phyloP scores from a whole-genome alignment of 2,797 vertebrate genomes.

The Arctocebus calabarensis region DNA sequence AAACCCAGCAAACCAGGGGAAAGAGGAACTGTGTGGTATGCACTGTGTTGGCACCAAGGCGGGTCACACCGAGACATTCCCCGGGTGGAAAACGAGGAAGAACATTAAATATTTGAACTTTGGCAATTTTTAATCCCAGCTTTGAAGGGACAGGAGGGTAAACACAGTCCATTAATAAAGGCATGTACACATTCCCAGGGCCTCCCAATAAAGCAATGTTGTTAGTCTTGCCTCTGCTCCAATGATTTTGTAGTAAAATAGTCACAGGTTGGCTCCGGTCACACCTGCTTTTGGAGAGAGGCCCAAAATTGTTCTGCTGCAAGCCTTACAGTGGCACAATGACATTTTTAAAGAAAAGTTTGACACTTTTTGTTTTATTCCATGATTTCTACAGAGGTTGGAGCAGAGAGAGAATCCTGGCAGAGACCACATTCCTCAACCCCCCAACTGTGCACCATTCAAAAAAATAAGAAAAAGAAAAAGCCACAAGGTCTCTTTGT shows the following conservation, averaged over 20 bases:
- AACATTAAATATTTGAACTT: slow-evolving; percentile 45
- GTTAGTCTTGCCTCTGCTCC: accelerated
- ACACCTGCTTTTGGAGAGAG: not conserved
- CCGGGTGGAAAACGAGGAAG: not conserved
- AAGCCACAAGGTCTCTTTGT: not conserved
- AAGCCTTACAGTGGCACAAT: not conserved
- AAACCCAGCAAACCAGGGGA: accelerated
- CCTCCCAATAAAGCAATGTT: not conserved
- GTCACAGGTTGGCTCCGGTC: not conserved
- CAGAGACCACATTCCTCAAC: not conserved
- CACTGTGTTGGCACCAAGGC: not conserved
- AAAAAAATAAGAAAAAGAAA: not conserved
- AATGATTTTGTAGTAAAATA: not conserved
- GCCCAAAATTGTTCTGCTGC: not conserved
- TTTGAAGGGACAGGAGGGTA: not conserved
- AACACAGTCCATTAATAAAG: not conserved
- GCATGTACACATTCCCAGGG: not conserved
- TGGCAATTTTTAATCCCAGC: slow-evolving; percentile 15
- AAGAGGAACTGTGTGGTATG: accelerated
- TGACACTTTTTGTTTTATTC: not conserved
- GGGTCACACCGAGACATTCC: not conserved
- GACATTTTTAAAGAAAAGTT: not conserved
- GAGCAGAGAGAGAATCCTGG: not conserved
- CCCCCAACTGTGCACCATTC: accelerated
- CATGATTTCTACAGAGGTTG: not conserved